phyloP scores from a whole-genome alignment of 2,113 vertebrate genomes.

The Monarcha castaneiventris region DNA sequence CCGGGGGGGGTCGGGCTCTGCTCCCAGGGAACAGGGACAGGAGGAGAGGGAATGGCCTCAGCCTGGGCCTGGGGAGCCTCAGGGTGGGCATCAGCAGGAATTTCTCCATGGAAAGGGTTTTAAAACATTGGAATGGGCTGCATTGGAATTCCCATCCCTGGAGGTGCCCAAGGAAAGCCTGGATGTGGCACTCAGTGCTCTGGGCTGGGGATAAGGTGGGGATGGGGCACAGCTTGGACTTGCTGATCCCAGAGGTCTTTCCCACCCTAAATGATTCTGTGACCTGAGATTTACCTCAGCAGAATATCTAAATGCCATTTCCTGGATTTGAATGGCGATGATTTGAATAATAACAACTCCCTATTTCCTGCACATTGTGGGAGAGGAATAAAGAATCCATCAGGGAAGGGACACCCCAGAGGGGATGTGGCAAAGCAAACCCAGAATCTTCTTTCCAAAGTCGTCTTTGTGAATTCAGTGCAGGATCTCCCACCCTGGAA shows the following conservation, averaged over 20 bases:
- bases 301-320: not conserved
- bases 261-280: not conserved
- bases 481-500: not conserved
- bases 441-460: not conserved
- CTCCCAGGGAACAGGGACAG: not conserved
- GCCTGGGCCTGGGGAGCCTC: not conserved
- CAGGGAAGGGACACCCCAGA: not conserved
- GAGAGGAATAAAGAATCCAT: not conserved
- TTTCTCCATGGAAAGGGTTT: not conserved
- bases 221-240: fast-evolving
- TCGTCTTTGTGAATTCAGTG: not conserved
- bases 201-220: not conserved
- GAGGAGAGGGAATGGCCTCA: not conserved
- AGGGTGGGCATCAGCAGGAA: not conserved
- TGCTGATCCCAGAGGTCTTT: fast-evolving
- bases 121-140: not conserved
- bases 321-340: not conserved
- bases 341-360: not conserved
- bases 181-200: not conserved
- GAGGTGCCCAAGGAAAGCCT: not conserved
- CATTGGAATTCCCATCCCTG: not conserved
- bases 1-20: not conserved
- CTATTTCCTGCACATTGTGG: not conserved
- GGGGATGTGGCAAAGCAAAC: not conserved
- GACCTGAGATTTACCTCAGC: not conserved